A percentile compares a stretch with the other conserved stretches of the same genome.
phyloP scores from a whole-genome alignment of 2,888 invertebrate species.

The Crioceris asparagi region DNA sequence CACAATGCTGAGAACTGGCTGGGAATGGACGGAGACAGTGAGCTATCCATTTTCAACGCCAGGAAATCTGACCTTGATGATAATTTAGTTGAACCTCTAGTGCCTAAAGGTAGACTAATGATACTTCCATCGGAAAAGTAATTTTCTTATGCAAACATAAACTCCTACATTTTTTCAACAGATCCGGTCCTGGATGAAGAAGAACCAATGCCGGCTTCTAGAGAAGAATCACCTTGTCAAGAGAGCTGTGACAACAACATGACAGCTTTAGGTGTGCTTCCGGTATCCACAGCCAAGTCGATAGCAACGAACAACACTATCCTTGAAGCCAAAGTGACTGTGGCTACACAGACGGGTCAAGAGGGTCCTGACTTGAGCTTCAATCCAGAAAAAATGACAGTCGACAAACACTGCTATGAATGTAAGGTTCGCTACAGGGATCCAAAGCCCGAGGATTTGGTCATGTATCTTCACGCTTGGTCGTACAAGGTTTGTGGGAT shows the following conservation, averaged over 20 bases:
- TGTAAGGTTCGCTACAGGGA: conserved; percentile 88
- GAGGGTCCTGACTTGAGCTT: conserved; percentile 58
- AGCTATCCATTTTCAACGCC: conserved; percentile 66
- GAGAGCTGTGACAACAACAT: conserved; percentile 38
- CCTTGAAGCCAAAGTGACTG: conserved; percentile 52
- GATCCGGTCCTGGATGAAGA: conserved; percentile 44
- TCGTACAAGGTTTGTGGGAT: conserved; percentile 76
- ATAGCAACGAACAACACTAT: conserved; percentile 3
- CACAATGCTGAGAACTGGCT: conserved; percentile 94
- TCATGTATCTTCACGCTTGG: conserved; percentile 95
- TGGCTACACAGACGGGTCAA: conserved; percentile 79
- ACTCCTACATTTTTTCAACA: not conserved
- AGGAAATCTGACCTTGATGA: conserved; percentile 43
- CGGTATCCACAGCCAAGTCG: conserved; percentile 13
- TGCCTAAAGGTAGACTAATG: conserved; percentile 39
- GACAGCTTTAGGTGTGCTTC: not conserved
- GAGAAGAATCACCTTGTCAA: conserved; percentile 63
- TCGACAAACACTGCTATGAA: conserved; percentile 84
- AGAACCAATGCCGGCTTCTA: conserved; percentile 52
- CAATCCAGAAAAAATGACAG: conserved; percentile 59
- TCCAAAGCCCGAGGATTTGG: conserved; percentile 81
- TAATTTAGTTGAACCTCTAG: conserved; percentile 32
- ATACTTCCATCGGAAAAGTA: too few species aligned
- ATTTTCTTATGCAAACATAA: not conserved
- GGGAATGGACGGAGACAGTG: conserved; percentile 81